Evolutionary conservation across 2,797 vertebrate species (phyloP).

Genomic region (Holocentrus rufus): DNA sequence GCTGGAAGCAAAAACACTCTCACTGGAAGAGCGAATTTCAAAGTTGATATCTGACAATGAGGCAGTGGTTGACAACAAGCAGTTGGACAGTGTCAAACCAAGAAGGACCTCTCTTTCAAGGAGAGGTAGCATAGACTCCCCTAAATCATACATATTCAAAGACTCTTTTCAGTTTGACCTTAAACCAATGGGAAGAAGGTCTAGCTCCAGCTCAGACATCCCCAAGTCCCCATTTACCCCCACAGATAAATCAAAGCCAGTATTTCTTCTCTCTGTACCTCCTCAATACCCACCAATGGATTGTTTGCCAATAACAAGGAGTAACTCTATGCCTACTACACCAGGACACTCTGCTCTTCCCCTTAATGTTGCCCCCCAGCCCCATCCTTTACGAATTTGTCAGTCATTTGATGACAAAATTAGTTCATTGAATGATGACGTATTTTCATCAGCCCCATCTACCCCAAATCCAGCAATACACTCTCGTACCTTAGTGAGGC

Average conservation of each 20-base stretch:
- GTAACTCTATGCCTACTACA: slow-evolving; percentile 98
- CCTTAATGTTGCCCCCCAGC: slow-evolving; percentile 85
- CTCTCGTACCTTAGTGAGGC: slow-evolving; percentile 92
- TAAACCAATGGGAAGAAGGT: slow-evolving; percentile 94
- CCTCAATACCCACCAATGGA: slow-evolving; percentile 89
- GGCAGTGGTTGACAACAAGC: slow-evolving; percentile 97
- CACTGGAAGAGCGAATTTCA: slow-evolving; percentile 96
- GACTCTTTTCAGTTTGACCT: slow-evolving; percentile 99
- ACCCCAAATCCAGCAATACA: slow-evolving; percentile 88
- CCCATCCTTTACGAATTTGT: slow-evolving; percentile 91
- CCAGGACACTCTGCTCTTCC: slow-evolving; percentile 91
- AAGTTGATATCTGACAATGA: slow-evolving; percentile 99
- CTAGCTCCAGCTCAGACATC: slow-evolving; percentile 98
- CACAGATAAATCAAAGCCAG: slow-evolving; percentile 96
- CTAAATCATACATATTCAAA: slow-evolving; percentile 99
- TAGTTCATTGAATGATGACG: slow-evolving; percentile 89
- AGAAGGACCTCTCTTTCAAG: slow-evolving; percentile 96
- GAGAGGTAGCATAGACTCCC: slow-evolving; percentile 98
- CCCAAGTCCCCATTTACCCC: slow-evolving; percentile 98
- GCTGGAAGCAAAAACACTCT: slow-evolving; percentile 92
- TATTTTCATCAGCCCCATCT: slow-evolving; percentile 91
- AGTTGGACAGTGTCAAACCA: slow-evolving; percentile 98
- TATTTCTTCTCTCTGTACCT: slow-evolving; percentile 96
- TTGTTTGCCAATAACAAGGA: slow-evolving; percentile 97
- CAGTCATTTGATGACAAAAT: slow-evolving; percentile 99